These are phyloP conservation scores for Crax fasciolata DNA, from an alignment of 2,797 vertebrate species.

Conservation along the genomic window DNA sequence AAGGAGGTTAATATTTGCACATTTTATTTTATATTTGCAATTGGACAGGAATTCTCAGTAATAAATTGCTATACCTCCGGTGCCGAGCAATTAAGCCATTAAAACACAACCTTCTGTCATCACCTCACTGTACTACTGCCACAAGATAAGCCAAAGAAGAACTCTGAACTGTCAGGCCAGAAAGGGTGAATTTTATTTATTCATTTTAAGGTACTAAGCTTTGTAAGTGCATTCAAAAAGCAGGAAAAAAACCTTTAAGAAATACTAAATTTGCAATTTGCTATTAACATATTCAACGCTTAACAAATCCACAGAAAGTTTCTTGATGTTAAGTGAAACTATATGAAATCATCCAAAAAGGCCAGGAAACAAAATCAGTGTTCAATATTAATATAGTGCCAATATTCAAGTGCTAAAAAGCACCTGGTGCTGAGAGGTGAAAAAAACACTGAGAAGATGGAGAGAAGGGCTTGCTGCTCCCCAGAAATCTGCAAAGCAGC, in stretches of 20 bases:
- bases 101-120: neutral
- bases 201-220: neutral
- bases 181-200: neutral
- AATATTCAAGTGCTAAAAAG: neutral
- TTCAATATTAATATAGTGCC: neutral
- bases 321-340: neutral
- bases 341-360: neutral
- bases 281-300: neutral
- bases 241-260: neutral
- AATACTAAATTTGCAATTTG: neutral
- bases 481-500: neutral
- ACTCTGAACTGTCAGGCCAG: neutral
- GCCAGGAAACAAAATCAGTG: neutral
- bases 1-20: accelerated
- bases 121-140: neutral
- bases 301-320: neutral
- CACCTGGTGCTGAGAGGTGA: neutral
- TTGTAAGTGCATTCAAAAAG: neutral
- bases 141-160: neutral
- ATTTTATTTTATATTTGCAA: neutral
- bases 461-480: neutral
- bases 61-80: neutral
- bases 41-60: neutral
- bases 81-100: neutral
- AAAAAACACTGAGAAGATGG: neutral